These are phyloP conservation scores for Harpagifer antarcticus DNA, from an alignment of 2,797 vertebrate species.

Conservation along the genomic window DNA sequence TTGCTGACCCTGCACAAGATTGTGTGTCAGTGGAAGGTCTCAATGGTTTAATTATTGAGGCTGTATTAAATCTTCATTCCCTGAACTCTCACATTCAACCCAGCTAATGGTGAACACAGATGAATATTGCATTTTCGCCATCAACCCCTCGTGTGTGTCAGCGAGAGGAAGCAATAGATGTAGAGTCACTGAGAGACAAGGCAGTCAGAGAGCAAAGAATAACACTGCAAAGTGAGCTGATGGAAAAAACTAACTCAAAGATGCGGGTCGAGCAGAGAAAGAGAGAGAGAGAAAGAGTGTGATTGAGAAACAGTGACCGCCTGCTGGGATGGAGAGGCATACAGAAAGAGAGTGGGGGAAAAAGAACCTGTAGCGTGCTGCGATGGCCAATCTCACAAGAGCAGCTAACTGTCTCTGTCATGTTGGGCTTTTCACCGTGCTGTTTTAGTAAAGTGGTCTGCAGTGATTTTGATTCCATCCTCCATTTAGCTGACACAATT, in stretches of 20 bases:
- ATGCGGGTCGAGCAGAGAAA: conserved; percentile 42
- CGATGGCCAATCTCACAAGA: conserved; percentile 49
- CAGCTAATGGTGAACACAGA: conserved; percentile 68
- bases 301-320: conserved; percentile 49
- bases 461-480: conserved; percentile 44
- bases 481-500: conserved; percentile 42
- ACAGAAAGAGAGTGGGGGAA: conserved; percentile 18
- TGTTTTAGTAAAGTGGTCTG: conserved; percentile 51
- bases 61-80: conserved; percentile 79
- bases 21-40: conserved; percentile 68
- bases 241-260: conserved; percentile 50
- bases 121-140: conserved; percentile 76
- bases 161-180: conserved; percentile 52
- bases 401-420: conserved; percentile 41
- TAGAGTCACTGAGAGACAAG: conserved; percentile 60
- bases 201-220: conserved; percentile 41
- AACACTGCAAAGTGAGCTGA: conserved; percentile 39
- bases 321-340: conserved; percentile 50
- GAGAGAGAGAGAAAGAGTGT: conserved; percentile 10
- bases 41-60: conserved; percentile 78
- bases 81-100: conserved; percentile 56
- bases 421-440: conserved; percentile 50
- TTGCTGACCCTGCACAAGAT: conserved; percentile 30
- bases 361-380: conserved; percentile 23
- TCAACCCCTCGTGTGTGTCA: conserved; percentile 44